Percentiles rank a stretch among this genome's conserved stretches.
phyloP scores from a whole-genome alignment of 2,797 vertebrate species.

The Sarcoramphus papa region DNA sequence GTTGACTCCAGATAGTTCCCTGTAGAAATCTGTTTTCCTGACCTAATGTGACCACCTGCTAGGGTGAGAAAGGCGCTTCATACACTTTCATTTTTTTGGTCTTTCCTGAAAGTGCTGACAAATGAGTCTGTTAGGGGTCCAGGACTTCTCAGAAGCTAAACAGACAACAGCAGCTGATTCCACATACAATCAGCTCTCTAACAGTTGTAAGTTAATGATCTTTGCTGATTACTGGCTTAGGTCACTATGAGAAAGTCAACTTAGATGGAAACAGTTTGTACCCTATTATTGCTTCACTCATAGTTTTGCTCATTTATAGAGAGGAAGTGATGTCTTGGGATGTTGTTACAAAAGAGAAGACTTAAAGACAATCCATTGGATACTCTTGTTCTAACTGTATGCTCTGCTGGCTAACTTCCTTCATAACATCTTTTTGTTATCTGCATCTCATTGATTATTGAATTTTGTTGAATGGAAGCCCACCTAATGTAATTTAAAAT shows the following conservation, averaged over 20 bases:
- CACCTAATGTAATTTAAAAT: not conserved
- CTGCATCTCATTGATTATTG: not conserved
- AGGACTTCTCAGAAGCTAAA: not conserved
- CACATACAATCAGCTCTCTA: not conserved
- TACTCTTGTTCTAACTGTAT: not conserved
- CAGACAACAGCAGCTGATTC: not conserved
- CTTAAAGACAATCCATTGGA: not conserved
- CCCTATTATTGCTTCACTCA: not conserved
- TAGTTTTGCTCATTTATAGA: not conserved
- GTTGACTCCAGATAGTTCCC: not conserved
- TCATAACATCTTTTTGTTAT: not conserved
- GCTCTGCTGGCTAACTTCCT: not conserved
- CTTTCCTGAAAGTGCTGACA: not conserved
- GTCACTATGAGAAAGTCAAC: not conserved
- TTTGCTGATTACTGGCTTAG: not conserved
- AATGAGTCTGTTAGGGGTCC: not conserved
- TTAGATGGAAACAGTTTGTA: not conserved
- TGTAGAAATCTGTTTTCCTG: not conserved
- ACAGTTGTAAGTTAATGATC: not conserved
- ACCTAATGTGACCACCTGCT: not conserved
- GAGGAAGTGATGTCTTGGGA: not conserved
- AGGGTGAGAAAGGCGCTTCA: not conserved
- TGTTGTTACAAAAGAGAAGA: not conserved
- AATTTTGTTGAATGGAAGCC: not conserved
- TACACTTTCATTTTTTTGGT: not conserved